Evolutionary conservation across 2,888 invertebrate genomes (phyloP).

Genomic region (Pelosia muscerda): DNA sequence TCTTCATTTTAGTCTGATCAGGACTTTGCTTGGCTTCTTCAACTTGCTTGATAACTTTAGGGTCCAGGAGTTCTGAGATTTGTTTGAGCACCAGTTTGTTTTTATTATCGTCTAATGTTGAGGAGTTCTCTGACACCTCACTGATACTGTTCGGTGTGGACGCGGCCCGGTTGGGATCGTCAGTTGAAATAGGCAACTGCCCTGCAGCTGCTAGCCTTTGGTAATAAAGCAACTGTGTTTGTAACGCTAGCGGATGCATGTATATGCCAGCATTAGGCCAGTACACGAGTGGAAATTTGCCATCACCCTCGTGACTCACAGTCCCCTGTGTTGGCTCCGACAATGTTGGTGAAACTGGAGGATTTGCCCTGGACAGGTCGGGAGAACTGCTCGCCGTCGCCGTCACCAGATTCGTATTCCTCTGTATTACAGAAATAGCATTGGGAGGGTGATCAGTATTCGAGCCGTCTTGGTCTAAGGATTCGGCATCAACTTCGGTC

Average conservation of each 20-base stretch:
- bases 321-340: conserved; percentile 78
- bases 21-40: conserved; percentile 71
- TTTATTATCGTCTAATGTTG: conserved; percentile 75
- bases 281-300: conserved; percentile 83
- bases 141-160: conserved; percentile 70
- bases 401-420: conserved; percentile 74
- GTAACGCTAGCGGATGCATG: conserved; percentile 91
- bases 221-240: conserved; percentile 91
- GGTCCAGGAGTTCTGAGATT: conserved; percentile 80
- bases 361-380: conserved; percentile 67
- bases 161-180: conserved; percentile 64
- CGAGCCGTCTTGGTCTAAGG: conserved; percentile 80
- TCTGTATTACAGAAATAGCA: conserved; percentile 81
- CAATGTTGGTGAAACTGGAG: conserved; percentile 70
- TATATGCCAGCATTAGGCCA: conserved; percentile 91
- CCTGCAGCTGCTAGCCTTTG: conserved; percentile 89
- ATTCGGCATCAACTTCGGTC: conserved; percentile 85
- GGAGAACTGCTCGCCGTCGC: conserved; percentile 80
- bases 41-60: conserved; percentile 75
- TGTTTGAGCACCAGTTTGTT: conserved; percentile 81
- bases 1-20: conserved; percentile 79
- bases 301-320: conserved; percentile 69
- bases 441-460: conserved; percentile 76
- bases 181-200: conserved; percentile 74
- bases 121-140: conserved; percentile 69